Percentiles rank a stretch among this genome's conserved stretches.
Evolutionary conservation across 2,113 vertebrate species (phyloP).

Genomic region (Erpornis zantholeuca): DNA sequence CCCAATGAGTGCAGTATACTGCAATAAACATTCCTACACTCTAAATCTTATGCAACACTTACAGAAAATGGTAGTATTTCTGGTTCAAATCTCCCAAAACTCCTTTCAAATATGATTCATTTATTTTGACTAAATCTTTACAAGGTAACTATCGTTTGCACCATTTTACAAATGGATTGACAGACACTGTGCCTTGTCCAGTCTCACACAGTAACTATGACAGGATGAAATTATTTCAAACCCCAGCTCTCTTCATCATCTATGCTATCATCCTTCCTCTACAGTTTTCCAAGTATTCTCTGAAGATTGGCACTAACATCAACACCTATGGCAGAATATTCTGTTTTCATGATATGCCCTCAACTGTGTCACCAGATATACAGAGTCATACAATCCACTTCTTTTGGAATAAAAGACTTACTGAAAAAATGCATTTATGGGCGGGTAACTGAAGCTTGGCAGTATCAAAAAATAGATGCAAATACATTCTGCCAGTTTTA

Average conservation of each 20-base stretch:
- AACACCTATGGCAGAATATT: neutral
- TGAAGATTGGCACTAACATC: neutral
- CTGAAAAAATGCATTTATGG: neutral
- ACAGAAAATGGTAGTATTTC: neutral
- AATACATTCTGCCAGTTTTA: neutral
- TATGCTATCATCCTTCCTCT: neutral
- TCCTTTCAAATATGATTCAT: neutral
- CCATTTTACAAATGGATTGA: neutral
- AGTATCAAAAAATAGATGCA: neutral
- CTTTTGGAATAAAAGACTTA: neutral
- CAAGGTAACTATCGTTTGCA: neutral
- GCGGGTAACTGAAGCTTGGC: neutral
- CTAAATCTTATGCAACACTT: neutral
- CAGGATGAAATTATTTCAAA: neutral
- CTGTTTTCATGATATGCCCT: neutral
- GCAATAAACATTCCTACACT: neutral
- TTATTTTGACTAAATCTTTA: neutral
- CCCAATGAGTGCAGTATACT: neutral
- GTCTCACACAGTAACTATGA: neutral
- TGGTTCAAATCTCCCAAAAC: neutral
- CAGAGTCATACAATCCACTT: neutral
- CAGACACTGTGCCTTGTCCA: neutral
- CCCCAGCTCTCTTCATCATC: neutral
- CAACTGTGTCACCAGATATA: neutral
- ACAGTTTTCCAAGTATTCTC: neutral